These are phyloP conservation scores for Passer domesticus DNA, from an alignment of 2,113 vertebrate species.

Conservation along the genomic window DNA sequence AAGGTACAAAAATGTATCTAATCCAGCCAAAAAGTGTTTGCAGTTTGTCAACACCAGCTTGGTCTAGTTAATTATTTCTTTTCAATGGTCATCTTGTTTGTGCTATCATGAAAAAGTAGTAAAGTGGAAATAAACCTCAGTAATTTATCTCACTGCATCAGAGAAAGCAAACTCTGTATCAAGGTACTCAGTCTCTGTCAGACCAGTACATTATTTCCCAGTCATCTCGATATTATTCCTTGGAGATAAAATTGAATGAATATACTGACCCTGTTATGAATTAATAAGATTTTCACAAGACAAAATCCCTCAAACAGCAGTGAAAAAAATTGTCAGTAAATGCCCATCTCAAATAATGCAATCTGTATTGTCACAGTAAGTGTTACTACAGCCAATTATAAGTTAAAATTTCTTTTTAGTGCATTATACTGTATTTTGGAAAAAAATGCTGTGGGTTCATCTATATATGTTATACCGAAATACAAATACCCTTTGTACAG, in stretches of 20 bases:
- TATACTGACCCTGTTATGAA: background rate
- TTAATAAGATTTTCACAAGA: background rate
- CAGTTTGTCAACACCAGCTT: background rate
- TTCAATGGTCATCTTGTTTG: background rate
- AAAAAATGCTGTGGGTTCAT: background rate
- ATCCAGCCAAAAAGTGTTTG: background rate
- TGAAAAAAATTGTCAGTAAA: background rate
- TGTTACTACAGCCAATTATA: background rate
- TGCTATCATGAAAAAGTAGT: background rate
- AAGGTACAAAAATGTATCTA: background rate
- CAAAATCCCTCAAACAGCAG: background rate
- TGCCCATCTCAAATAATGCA: background rate
- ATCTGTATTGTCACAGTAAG: background rate
- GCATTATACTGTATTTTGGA: background rate
- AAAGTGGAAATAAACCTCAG: background rate
- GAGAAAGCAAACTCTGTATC: background rate
- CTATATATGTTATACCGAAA: background rate
- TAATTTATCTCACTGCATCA: conserved; percentile 9
- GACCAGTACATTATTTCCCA: background rate
- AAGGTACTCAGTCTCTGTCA: conserved; percentile 22
- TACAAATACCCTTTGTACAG: background rate
- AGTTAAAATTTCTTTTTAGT: background rate
- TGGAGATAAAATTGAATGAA: background rate
- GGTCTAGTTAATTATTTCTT: background rate
- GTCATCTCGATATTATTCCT: background rate